These are phyloP conservation scores for Xanthia togata DNA, from an alignment of 2,888 invertebrate species.

Conservation along the genomic window DNA sequence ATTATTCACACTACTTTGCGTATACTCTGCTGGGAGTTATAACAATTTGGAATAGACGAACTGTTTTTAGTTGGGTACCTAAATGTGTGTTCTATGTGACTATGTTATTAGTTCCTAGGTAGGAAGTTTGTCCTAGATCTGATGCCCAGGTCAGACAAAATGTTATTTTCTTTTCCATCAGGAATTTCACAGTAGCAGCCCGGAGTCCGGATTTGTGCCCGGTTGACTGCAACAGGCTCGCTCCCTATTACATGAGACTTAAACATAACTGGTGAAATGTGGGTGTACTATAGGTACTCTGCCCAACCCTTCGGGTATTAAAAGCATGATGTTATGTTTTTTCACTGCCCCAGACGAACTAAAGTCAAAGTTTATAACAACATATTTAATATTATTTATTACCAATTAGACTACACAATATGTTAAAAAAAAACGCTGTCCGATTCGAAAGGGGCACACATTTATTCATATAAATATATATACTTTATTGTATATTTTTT, in stretches of 20 bases:
- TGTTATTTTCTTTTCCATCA: not conserved
- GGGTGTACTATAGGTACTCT: not conserved
- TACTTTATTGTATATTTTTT: too few species aligned
- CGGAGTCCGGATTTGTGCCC: not conserved
- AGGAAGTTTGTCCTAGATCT: not conserved
- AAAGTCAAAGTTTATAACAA: too few species aligned
- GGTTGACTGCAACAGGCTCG: not conserved
- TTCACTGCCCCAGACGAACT: too few species aligned
- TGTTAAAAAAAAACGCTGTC: too few species aligned
- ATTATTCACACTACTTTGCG: slow-evolving; percentile 39
- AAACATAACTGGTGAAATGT: not conserved
- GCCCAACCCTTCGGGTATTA: not conserved
- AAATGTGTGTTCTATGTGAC: slow-evolving; percentile 3
- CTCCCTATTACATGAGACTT: not conserved
- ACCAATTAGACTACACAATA: too few species aligned
- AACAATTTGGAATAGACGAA: slow-evolving; percentile 16
- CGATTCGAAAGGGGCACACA: too few species aligned
- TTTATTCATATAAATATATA: too few species aligned
- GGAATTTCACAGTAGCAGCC: not conserved
- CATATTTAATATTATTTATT: too few species aligned
- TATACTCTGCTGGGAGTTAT: slow-evolving; percentile 26
- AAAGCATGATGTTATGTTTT: not conserved
- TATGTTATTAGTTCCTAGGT: too few species aligned
- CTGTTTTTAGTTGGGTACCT: not conserved
- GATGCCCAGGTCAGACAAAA: not conserved